A percentile compares a stretch with the other conserved stretches of the same genome.
These are phyloP conservation scores for Channallabes apus DNA, from an alignment of 2,797 vertebrate species.

Conservation along the genomic window DNA sequence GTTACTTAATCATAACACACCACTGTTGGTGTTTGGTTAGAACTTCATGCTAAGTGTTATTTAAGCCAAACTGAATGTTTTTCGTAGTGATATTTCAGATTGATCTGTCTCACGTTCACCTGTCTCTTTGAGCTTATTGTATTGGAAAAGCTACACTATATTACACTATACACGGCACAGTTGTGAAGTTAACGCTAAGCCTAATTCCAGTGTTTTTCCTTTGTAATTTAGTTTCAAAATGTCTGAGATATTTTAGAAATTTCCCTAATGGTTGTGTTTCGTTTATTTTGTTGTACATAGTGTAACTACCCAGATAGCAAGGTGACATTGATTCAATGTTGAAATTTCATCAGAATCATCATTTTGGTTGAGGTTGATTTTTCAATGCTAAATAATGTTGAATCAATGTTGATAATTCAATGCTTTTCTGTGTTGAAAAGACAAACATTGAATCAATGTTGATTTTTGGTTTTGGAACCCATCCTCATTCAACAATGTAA, in stretches of 20 bases:
- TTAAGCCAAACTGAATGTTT: neutral
- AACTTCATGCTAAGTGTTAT: neutral
- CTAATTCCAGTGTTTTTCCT: neutral
- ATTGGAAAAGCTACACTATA: too few species aligned
- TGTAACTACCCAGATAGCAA: too few species aligned
- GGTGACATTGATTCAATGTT: too few species aligned
- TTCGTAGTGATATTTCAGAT: neutral
- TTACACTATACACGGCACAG: too few species aligned
- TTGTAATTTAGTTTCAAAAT: neutral
- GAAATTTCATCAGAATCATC: too few species aligned
- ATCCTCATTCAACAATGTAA: too few species aligned
- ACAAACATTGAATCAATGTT: too few species aligned
- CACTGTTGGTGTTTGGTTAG: neutral
- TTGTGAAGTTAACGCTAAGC: neutral
- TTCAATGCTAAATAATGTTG: too few species aligned
- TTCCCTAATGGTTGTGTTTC: neutral
- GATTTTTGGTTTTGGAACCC: too few species aligned
- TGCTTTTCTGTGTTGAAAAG: too few species aligned
- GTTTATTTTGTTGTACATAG: neutral
- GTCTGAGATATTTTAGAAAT: neutral
- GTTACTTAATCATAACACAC: neutral
- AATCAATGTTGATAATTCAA: too few species aligned
- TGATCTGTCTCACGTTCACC: neutral
- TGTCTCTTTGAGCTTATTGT: neutral
- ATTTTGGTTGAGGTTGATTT: too few species aligned